These are phyloP conservation scores for Rhabdophis nuchalis DNA, from an alignment of 2,797 vertebrate genomes.

Conservation along the genomic window DNA sequence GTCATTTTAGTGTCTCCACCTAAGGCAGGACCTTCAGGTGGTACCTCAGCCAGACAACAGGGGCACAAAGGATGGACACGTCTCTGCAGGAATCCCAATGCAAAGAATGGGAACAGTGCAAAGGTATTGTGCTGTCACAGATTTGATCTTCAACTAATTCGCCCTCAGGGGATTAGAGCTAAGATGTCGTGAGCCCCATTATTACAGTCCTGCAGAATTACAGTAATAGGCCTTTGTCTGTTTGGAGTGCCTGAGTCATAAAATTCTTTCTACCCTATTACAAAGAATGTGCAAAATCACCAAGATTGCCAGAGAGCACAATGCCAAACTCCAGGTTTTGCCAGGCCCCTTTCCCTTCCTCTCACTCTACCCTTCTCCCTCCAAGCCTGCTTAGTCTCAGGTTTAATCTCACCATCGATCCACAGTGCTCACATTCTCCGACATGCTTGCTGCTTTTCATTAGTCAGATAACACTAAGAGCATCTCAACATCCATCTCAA, in stretches of 20 bases:
- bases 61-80: background rate
- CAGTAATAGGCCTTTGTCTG: background rate
- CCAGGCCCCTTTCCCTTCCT: background rate
- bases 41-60: background rate
- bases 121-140: background rate
- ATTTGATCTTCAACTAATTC: background rate
- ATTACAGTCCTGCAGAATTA: background rate
- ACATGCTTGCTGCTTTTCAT: slow-evolving; percentile 64
- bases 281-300: background rate
- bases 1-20: background rate
- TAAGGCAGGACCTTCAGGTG: background rate
- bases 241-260: background rate
- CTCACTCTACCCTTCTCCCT: background rate
- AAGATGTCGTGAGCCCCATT: background rate
- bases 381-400: slow-evolving; percentile 46
- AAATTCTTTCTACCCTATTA: background rate
- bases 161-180: background rate
- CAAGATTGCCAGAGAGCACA: background rate
- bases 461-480: slow-evolving; percentile 55
- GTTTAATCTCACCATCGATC: slow-evolving; percentile 66
- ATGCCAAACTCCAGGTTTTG: background rate
- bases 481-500: slow-evolving; percentile 4
- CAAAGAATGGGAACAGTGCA: background rate
- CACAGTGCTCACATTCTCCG: slow-evolving; percentile 58
- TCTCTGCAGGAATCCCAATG: too few relatives aligned